Conservation (phyloP, 2,888 invertebrate species). For the Colostygia pectinataria region DNA sequence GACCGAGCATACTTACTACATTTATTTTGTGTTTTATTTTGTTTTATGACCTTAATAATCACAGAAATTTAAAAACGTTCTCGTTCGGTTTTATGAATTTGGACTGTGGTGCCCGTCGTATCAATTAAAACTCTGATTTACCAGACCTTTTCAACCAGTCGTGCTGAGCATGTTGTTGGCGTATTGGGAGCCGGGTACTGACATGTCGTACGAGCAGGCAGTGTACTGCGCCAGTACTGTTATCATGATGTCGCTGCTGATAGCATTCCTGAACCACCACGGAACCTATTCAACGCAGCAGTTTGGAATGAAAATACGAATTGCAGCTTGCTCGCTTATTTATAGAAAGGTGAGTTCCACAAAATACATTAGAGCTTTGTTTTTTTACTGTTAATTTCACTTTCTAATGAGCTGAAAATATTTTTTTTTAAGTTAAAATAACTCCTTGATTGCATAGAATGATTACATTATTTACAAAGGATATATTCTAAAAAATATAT, state of each 20-base stretch:
- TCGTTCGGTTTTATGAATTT: neutral
- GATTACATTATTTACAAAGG: too few species aligned
- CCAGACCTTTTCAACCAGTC: conserved; percentile 86
- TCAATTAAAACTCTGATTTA: conserved; percentile 36
- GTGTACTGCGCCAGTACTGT: conserved; percentile 84
- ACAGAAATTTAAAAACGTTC: too few species aligned
- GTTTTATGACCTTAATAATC: too few species aligned
- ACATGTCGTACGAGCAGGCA: conserved; percentile 81
- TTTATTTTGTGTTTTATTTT: too few species aligned
- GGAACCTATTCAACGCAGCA: conserved; percentile 87
- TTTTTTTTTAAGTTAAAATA: too few species aligned
- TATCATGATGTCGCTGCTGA: conserved; percentile 79
- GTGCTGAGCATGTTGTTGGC: conserved; percentile 85
- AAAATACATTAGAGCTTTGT: too few species aligned
- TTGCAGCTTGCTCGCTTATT: conserved; percentile 91
- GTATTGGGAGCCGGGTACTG: conserved; percentile 84
- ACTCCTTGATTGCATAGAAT: too few species aligned
- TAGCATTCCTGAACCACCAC: conserved; percentile 86
- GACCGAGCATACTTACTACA: too few species aligned
- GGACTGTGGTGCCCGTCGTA: neutral
- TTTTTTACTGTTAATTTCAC: neutral
- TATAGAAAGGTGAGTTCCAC: conserved; percentile 89
- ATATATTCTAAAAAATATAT: too few species aligned
- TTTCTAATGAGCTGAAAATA: too few species aligned
- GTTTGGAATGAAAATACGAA: conserved; percentile 91